A percentile compares a stretch with the other conserved stretches of the same genome.
phyloP scores from a whole-genome alignment of 2,888 invertebrate genomes.

The Diarsia mendica region DNA sequence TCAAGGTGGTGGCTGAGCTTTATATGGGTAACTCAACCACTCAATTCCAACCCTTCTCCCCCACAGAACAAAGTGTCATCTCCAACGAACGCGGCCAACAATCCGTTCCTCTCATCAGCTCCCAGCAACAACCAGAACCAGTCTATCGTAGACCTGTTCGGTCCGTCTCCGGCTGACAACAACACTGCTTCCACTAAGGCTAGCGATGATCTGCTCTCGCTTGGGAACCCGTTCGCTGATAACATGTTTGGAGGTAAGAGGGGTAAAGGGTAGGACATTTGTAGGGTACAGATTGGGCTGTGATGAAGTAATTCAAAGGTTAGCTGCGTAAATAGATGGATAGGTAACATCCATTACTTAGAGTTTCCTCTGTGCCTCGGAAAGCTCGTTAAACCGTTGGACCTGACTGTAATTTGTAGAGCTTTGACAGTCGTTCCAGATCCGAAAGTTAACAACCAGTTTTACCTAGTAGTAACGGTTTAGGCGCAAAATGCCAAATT shows the following conservation, averaged over 20 bases:
- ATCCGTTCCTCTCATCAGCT: conserved; percentile 95
- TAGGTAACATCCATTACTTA: no score
- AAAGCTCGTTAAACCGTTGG: no score
- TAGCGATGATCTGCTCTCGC: conserved; percentile 96
- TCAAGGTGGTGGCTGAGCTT: no score
- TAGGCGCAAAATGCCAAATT: no score
- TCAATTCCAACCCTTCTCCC: conserved; percentile 3
- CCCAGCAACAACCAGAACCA: conserved; percentile 81
- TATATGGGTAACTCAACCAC: no score
- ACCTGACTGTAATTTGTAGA: no score
- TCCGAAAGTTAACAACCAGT: no score
- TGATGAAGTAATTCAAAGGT: not conserved
- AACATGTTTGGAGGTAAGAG: conserved; percentile 93
- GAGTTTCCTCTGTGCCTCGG: no score
- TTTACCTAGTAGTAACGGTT: no score
- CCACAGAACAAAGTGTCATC: conserved; percentile 93
- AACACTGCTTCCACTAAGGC: conserved; percentile 90
- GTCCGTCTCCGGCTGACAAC: conserved; percentile 88
- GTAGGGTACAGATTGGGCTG: conserved; percentile 13
- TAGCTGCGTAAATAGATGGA: not conserved
- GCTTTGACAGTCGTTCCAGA: no score
- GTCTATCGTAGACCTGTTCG: conserved; percentile 95
- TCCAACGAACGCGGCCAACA: conserved; percentile 93
- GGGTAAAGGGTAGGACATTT: not conserved
- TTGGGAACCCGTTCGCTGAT: conserved; percentile 97